A percentile compares a stretch with the other conserved stretches of the same genome.
These are phyloP conservation scores for Philaethria dido DNA, from an alignment of 2,888 invertebrate species.

Conservation along the genomic window DNA sequence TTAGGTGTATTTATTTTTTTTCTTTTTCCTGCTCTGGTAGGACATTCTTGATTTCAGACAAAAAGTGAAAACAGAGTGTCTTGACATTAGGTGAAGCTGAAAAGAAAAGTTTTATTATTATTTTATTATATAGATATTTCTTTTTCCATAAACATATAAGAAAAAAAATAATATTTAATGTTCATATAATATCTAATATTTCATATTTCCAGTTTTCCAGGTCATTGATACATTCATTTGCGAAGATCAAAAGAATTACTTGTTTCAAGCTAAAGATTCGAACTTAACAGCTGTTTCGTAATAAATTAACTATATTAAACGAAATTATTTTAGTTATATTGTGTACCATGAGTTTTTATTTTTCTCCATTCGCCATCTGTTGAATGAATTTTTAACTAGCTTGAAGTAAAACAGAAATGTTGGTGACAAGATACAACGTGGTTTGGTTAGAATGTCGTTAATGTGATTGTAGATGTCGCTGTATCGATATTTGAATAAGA, in stretches of 20 bases:
- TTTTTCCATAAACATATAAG: no score
- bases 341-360: background rate
- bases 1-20: no score
- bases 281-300: constrained; percentile 17
- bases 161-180: no score
- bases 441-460: background rate
- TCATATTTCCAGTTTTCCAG: constrained; percentile 50
- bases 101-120: no score
- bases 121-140: no score
- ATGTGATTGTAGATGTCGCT: constrained; percentile 10
- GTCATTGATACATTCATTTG: constrained; percentile 50
- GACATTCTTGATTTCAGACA: no score
- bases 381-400: background rate
- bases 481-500: background rate
- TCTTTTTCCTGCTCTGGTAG: no score
- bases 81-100: no score
- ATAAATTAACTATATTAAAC: background rate
- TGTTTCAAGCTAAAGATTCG: constrained; percentile 34
- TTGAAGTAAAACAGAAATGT: background rate
- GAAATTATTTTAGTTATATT: no score
- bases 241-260: constrained; percentile 48
- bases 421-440: background rate
- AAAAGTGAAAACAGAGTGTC: no score
- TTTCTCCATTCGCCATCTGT: constrained; percentile 5
- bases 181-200: background rate